Percentiles rank a stretch among this genome's conserved stretches.
These are phyloP conservation scores for Bombus fervidus DNA, from an alignment of 1,140 invertebrate genomes.

Conservation along the genomic window DNA sequence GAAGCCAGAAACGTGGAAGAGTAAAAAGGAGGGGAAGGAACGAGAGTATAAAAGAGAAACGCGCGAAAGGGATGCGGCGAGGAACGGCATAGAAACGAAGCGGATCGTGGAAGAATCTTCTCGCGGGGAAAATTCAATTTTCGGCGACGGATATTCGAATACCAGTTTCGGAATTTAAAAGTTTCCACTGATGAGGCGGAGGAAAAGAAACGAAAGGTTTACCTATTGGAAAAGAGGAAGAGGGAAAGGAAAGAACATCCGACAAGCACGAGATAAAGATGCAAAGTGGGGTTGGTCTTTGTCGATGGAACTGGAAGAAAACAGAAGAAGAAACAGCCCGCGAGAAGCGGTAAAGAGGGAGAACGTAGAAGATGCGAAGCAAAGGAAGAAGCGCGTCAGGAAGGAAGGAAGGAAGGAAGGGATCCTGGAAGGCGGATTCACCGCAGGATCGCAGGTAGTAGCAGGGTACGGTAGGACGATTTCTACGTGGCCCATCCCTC, in stretches of 20 bases:
- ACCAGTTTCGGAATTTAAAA: conserved; percentile 1
- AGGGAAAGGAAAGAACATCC: neutral
- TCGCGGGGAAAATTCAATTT: conserved; percentile 14
- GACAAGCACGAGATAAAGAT: conserved; percentile 30
- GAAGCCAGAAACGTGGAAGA: neutral
- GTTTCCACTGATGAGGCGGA: neutral
- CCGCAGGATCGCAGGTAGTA: conserved; percentile 69
- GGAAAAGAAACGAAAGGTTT: neutral
- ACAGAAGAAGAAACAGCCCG: neutral
- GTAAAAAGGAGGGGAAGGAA: neutral
- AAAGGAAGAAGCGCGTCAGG: conserved; percentile 60
- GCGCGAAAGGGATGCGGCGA: neutral
- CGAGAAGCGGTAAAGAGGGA: neutral
- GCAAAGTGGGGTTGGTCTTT: conserved; percentile 18
- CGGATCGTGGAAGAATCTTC: neutral
- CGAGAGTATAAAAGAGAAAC: neutral
- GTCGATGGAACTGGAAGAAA: conserved; percentile 6
- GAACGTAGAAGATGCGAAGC: conserved; percentile 9
- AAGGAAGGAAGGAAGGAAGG: conserved; percentile 70
- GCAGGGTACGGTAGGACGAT: conserved; percentile 68
- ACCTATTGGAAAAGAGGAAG: neutral
- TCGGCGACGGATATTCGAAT: conserved; percentile 19
- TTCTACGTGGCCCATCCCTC: conserved; percentile 69
- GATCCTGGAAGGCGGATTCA: conserved; percentile 70
- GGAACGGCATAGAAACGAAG: neutral